These are phyloP conservation scores for Hyphantria cunea DNA, from an alignment of 1,140 invertebrate species.

Conservation along the genomic window DNA sequence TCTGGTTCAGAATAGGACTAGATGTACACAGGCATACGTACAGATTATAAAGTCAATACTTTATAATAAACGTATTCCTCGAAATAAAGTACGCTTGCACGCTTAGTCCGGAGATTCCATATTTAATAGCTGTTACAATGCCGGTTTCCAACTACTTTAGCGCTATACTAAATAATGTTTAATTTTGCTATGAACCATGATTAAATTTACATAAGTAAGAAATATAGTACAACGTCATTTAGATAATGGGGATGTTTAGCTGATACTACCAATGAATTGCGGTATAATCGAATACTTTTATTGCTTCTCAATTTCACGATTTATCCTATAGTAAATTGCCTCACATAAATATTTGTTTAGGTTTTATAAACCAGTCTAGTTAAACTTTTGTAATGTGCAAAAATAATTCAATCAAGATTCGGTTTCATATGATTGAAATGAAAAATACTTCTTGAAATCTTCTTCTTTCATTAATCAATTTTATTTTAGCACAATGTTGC, in stretches of 20 bases:
- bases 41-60: slow-evolving; percentile 26
- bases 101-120: slow-evolving; percentile 6
- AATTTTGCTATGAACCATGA: slow-evolving; percentile 5
- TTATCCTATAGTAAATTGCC: no score
- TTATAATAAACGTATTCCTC: slow-evolving; percentile 18
- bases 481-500: neutral
- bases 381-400: no score
- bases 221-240: slow-evolving; percentile 16
- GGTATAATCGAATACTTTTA: neutral
- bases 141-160: slow-evolving; percentile 18
- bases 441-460: no score
- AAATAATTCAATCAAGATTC: no score
- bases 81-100: slow-evolving; percentile 11
- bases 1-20: slow-evolving; percentile 41
- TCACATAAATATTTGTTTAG: no score
- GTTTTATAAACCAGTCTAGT: no score
- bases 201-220: slow-evolving; percentile 22
- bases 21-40: slow-evolving; percentile 29
- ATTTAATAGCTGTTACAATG: slow-evolving; percentile 5
- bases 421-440: no score
- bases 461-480: neutral
- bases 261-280: no score
- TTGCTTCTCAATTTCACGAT: neutral
- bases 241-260: slow-evolving; percentile 11
- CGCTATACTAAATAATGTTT: slow-evolving; percentile 6